Evolutionary conservation across 2,797 vertebrate species (phyloP).

Genomic region (Euthynnus affinis): DNA sequence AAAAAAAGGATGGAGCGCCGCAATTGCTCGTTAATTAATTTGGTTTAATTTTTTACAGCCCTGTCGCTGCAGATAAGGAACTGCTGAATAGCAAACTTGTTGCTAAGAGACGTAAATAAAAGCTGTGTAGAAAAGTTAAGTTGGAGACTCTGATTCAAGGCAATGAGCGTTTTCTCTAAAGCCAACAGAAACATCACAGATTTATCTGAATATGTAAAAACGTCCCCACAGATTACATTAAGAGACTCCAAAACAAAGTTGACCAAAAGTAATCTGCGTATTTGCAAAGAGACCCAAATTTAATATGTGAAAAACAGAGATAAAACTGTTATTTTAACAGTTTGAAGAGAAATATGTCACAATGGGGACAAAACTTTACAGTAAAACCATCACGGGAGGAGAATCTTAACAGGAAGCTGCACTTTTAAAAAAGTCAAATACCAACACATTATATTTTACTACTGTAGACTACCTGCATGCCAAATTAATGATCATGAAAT

Average conservation of each 20-base stretch:
- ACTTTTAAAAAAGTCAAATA: neutral
- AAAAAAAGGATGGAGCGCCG: conserved; percentile 14
- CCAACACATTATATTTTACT: too few relatives aligned
- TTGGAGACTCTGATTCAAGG: conserved; percentile 10
- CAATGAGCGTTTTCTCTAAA: neutral
- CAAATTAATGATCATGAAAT: too few relatives aligned
- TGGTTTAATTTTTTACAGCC: conserved; percentile 15
- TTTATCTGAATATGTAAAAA: neutral
- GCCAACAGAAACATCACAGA: neutral
- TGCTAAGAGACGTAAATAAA: conserved; percentile 37
- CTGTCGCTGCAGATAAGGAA: neutral
- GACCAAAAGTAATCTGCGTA: neutral
- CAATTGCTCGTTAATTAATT: conserved; percentile 28
- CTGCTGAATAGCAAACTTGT: conserved; percentile 14
- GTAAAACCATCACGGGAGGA: neutral
- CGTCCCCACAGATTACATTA: too few relatives aligned
- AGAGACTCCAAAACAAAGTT: too few relatives aligned
- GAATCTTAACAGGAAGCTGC: too few relatives aligned
- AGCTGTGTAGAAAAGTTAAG: neutral
- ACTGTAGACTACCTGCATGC: too few relatives aligned
- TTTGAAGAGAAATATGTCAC: neutral
- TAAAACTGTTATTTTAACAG: neutral
- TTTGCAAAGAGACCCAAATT: neutral
- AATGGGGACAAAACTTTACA: neutral
- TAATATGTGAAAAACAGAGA: neutral